Conservation (phyloP, 2,888 invertebrate species). For the Ramazzottius varieornatus region DNA sequence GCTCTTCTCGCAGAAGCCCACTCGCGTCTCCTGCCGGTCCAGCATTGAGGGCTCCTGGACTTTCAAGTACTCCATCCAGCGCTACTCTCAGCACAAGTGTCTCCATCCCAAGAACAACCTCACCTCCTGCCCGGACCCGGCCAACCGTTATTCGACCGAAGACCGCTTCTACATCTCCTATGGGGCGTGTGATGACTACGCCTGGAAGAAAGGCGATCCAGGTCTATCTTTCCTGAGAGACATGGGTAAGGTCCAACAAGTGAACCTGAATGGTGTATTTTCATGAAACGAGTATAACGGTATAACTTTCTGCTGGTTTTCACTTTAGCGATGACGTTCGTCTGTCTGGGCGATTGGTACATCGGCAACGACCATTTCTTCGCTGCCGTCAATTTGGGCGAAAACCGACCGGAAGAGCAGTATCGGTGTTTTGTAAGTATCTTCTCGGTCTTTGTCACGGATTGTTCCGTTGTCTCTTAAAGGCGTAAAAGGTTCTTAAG, state of each 20-base stretch:
- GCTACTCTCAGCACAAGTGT: constrained; percentile 30
- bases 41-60: constrained; percentile 88
- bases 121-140: constrained; percentile 75
- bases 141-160: constrained; percentile 75
- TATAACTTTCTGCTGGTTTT: no score
- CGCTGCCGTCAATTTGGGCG: constrained; percentile 85
- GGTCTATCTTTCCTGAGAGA: not conserved
- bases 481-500: no score
- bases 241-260: not conserved
- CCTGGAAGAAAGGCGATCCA: not conserved
- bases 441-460: not conserved
- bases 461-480: no score
- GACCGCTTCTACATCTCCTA: constrained; percentile 31
- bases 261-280: no score
- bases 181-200: not conserved
- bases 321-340: constrained; percentile 55
- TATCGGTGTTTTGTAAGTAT: constrained; percentile 51
- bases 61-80: constrained; percentile 37
- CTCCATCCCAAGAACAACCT: constrained; percentile 59
- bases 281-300: no score
- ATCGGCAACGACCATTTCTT: constrained; percentile 83
- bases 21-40: constrained; percentile 66
- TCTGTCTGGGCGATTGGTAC: constrained; percentile 81
- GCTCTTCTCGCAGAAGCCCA: constrained; percentile 41
- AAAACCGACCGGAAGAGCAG: constrained; percentile 74